A percentile compares a stretch with the other conserved stretches of the same genome.
Evolutionary conservation across 2,113 vertebrate genomes (phyloP).

Genomic region (Erythrocercus mccallii): DNA sequence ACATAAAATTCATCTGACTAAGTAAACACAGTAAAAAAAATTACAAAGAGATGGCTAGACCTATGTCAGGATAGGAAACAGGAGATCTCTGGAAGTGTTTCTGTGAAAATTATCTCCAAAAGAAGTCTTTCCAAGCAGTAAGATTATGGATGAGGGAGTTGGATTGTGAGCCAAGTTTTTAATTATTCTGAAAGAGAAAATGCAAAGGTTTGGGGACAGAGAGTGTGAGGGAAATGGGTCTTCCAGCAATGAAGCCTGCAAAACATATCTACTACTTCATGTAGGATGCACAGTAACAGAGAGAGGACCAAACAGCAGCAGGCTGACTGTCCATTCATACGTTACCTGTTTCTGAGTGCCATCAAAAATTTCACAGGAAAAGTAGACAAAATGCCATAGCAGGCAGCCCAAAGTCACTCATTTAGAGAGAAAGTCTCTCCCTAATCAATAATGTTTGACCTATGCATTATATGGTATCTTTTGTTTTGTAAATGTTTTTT

Average conservation of each 20-base stretch:
- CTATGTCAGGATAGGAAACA: background rate
- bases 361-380: background rate
- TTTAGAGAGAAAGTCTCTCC: background rate
- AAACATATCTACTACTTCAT: background rate
- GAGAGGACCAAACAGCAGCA: background rate
- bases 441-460: background rate
- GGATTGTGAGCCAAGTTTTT: background rate
- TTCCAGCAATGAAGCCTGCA: background rate
- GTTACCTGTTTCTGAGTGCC: background rate
- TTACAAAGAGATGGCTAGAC: background rate
- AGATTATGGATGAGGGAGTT: background rate
- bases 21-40: constrained; percentile 33
- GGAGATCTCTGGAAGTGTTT: background rate
- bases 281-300: background rate
- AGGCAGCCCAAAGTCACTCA: background rate
- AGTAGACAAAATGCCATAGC: background rate
- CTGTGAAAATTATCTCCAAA: background rate
- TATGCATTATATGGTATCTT: background rate
- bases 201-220: background rate
- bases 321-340: background rate
- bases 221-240: background rate
- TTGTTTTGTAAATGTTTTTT: background rate
- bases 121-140: background rate
- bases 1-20: constrained; percentile 18
- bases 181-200: background rate